Base-by-base conservation (phyloP, 2,888 invertebrate species). In the Cryptophagus acutangulus region DNA sequence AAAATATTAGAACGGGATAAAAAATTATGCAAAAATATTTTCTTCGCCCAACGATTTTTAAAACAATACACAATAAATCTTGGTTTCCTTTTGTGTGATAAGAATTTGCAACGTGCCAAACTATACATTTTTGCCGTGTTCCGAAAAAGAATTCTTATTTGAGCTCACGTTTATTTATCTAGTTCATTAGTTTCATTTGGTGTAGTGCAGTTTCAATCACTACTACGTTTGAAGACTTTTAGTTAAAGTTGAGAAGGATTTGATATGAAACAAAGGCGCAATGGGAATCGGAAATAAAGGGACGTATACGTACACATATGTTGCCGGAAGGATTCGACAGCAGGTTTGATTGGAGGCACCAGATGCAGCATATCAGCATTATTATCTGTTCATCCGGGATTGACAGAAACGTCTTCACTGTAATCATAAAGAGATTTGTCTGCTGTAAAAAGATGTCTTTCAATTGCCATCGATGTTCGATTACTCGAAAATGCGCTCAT, bases 331-430 rank as follows among this genome's bases (percentile, higher is more conserved):
- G 58, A 56, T 58, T 57, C 60, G 60, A 61, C 57, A 58, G 58
- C 49, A 54, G 56, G 54, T 58, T 58, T 60, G 63, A 63, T 63
- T 62, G 62, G 59, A 55, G 60, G 59, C 56, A 55, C 58, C 62
- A 63, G 61, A 62, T 62, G 61, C 61, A 58, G 58, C 57, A 58
- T 59, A 61, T 62, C 61, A 60, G 54, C 55, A 55, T 60, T 61
- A 62, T 62, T 63, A 61, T 61, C 61, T 62, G 57, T 59, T 62
- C 61, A 61, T 63, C 60, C 57, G 57, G 55, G 50, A 55, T 54
- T 61, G 59, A 62, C 59, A 58, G 54, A 49, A 51, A 57, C 57
- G 54, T 59, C 59, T 52, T 57, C 51, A 49, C 50, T 49, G 51
- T 56, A 51, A 55, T 58, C 58, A 59, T 57, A 60, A 62, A 60